Percentiles rank a stretch among this genome's conserved stretches.
These are phyloP conservation scores for Thunnus thynnus DNA, from an alignment of 2,113 vertebrate genomes.

Conservation along the genomic window DNA sequence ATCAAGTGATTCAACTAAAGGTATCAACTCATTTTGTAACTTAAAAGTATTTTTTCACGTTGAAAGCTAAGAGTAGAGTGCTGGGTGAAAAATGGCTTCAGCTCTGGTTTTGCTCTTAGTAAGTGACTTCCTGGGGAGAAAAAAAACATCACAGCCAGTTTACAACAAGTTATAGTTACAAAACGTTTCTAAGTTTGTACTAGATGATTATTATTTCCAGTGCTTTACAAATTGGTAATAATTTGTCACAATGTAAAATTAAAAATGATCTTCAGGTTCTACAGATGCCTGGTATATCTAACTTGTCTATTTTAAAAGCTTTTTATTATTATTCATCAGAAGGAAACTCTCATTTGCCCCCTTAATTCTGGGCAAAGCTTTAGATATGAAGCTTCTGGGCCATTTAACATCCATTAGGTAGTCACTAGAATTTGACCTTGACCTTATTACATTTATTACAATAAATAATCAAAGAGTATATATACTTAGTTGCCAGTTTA, in stretches of 20 bases:
- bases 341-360: neutral
- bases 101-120: neutral
- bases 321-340: neutral
- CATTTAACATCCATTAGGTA: conserved; percentile 22
- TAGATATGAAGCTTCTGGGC: neutral
- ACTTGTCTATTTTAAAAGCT: neutral
- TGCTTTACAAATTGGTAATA: neutral
- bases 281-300: no score
- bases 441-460: conserved; percentile 6
- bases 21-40: conserved; percentile 33
- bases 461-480: conserved; percentile 1
- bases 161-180: no score
- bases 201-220: no score
- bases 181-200: no score
- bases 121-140: neutral
- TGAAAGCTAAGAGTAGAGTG: conserved; percentile 27
- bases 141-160: neutral
- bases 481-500: neutral
- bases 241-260: neutral
- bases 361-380: neutral
- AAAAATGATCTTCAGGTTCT: no score
- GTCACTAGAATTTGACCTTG: conserved; percentile 7
- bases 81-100: neutral
- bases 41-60: conserved; percentile 3
- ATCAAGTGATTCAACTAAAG: conserved; percentile 56